Conservation (phyloP, 2,113 vertebrate species). For the Colius striatus region DNA sequence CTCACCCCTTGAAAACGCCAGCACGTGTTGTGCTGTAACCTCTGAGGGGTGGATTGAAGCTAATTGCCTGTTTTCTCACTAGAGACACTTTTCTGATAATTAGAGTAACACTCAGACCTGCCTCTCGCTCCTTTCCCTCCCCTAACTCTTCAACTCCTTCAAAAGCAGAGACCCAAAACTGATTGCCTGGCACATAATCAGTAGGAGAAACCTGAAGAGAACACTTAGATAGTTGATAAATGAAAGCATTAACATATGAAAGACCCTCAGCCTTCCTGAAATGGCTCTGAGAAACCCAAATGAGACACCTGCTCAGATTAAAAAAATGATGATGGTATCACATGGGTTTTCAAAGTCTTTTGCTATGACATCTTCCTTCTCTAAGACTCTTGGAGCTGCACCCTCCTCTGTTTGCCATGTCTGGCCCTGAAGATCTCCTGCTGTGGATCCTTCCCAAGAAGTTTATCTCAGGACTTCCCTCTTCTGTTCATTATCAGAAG, state of each 20-base stretch:
- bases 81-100: constrained; percentile 35
- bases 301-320: constrained; percentile 45
- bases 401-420: not conserved
- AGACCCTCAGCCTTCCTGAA: not conserved
- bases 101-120: constrained; percentile 38
- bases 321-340: not conserved
- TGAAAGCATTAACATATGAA: constrained; percentile 63
- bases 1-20: not conserved
- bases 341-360: not conserved
- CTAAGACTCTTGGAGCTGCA: not conserved
- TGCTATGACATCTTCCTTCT: not conserved
- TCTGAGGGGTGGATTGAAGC: not conserved
- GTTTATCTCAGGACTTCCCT: not conserved
- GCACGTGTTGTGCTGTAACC: not conserved
- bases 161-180: not conserved
- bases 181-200: constrained; percentile 52
- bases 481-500: not conserved
- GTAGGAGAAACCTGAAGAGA: constrained; percentile 47
- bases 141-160: not conserved
- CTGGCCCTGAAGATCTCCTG: not conserved
- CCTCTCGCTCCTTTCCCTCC: not conserved
- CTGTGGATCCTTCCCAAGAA: not conserved
- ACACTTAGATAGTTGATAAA: constrained; percentile 53
- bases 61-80: constrained; percentile 44
- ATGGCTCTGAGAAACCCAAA: not conserved